These are phyloP conservation scores for Ploceus nigricollis DNA, from an alignment of 2,113 vertebrate species.

Conservation along the genomic window DNA sequence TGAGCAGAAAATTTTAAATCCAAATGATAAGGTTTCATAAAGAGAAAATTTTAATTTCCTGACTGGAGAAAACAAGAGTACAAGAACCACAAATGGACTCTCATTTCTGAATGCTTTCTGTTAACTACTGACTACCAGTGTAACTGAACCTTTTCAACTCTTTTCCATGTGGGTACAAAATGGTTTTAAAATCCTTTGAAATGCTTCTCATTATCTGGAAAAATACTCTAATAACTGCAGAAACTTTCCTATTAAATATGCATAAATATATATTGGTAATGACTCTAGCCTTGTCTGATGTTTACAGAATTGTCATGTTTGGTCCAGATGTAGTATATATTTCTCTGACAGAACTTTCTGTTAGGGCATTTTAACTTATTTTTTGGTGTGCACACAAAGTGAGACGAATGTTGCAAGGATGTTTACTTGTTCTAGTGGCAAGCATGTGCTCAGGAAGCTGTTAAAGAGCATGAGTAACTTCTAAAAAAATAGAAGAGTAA, in stretches of 20 bases:
- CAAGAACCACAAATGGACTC: background rate
- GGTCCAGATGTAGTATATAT: background rate
- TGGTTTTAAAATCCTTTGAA: background rate
- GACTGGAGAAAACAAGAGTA: background rate
- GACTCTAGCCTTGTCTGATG: background rate
- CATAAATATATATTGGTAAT: background rate
- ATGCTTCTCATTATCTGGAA: background rate
- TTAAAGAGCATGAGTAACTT: background rate
- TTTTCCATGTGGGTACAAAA: background rate
- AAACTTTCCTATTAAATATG: background rate
- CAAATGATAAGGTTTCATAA: background rate
- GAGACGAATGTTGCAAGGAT: background rate
- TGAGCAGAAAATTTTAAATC: background rate
- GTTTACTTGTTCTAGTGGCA: background rate
- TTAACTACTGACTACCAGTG: background rate
- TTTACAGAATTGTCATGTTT: background rate
- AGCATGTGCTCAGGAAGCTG: background rate
- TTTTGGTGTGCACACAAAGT: background rate
- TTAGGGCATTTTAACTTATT: background rate
- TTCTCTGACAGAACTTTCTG: background rate
- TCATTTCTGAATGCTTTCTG: background rate
- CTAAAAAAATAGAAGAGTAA: background rate
- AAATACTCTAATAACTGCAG: background rate
- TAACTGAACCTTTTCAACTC: background rate
- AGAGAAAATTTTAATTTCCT: background rate